Base-by-base conservation (phyloP, 2,888 invertebrate species). In the Eudasyphora cyanicolor region DNA sequence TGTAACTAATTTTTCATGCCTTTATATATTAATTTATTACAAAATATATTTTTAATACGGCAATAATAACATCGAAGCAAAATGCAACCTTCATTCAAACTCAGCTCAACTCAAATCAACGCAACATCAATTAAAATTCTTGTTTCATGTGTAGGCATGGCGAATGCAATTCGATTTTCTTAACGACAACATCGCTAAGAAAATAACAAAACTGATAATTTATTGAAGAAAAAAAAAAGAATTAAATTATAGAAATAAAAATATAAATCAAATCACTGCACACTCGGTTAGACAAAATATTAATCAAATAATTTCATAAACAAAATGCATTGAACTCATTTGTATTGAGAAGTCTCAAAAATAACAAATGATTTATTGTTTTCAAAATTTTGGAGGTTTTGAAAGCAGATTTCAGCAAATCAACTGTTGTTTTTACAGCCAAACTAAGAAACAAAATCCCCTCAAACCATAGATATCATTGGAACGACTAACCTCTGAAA, bases 301-400 rank as follows among this genome's bases (percentile, higher is more conserved):
- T 71, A 76, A 67, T 81, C 64, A 81, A 42, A 60, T 57, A 81
- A 62, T 71, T 76, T 76, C 14, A 14, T 76, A 35, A 42, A 64
- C 24, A 67, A 79, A 73, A 78, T n/a, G 67, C 38, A 38, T 21
- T 67, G 67, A 38, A 67, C 24, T 67, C 38, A 64, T 64, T 64
- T 29, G 17, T 14, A 19, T 49, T 73, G 64, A 51, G 32, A 19
- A 29, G n/a, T 42, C 38, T 14, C 3, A 21, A 54, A 69, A 57
- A 74, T 74, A 21, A 67, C 24, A 42, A 42, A 32, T 38, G 54
- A 78, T 73, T 64, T 19, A 51, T 67, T 54, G 57, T 27, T 45
- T 60, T 42, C n/a, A 38, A 57, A 21, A 42, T 24, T 73, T 35
- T 73, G 38, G 17, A 19, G 64, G 64, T 64, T 64, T 64, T 17